Percentiles rank a stretch among this genome's conserved stretches.
Evolutionary conservation across 2,888 invertebrate genomes (phyloP).

Genomic region (Electrophaes corylata): DNA sequence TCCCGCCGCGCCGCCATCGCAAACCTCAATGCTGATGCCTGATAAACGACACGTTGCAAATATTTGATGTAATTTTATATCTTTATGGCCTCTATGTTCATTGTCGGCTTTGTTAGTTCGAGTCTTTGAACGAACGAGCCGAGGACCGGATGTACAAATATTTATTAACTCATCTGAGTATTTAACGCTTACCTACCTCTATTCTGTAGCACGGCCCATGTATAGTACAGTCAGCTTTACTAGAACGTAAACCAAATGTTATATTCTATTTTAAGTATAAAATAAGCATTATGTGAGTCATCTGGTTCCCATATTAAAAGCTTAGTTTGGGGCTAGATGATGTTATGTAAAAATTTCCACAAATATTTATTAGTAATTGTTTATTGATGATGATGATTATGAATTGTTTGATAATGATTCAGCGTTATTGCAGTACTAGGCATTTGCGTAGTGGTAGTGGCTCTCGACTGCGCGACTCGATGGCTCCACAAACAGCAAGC

Average conservation of each 20-base stretch:
- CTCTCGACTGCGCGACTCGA: slow-evolving; percentile 47
- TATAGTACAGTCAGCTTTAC: too few relatives aligned
- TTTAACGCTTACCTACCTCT: neutral
- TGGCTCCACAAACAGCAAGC: slow-evolving; percentile 62
- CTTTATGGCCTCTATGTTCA: slow-evolving; percentile 34
- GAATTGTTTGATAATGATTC: slow-evolving; percentile 15
- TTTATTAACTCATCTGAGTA: neutral
- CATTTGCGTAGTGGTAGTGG: slow-evolving; percentile 26
- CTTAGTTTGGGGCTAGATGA: too few relatives aligned
- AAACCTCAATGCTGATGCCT: slow-evolving; percentile 45
- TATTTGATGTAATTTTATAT: slow-evolving; percentile 60
- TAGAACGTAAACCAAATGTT: too few relatives aligned
- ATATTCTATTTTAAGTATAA: too few relatives aligned
- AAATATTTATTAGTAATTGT: too few relatives aligned
- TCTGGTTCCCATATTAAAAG: too few relatives aligned
- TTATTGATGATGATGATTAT: too few relatives aligned
- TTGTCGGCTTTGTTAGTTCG: slow-evolving; percentile 11
- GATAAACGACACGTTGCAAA: slow-evolving; percentile 73
- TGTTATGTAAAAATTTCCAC: too few relatives aligned
- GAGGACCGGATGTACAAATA: neutral
- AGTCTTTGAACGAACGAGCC: slow-evolving; percentile 7
- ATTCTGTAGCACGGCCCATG: too few relatives aligned
- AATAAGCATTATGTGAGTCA: too few relatives aligned
- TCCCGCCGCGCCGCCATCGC: too few relatives aligned
- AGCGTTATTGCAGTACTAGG: slow-evolving; percentile 15